These are phyloP conservation scores for Euclidia mi DNA, from an alignment of 2,888 invertebrate species.

Conservation along the genomic window DNA sequence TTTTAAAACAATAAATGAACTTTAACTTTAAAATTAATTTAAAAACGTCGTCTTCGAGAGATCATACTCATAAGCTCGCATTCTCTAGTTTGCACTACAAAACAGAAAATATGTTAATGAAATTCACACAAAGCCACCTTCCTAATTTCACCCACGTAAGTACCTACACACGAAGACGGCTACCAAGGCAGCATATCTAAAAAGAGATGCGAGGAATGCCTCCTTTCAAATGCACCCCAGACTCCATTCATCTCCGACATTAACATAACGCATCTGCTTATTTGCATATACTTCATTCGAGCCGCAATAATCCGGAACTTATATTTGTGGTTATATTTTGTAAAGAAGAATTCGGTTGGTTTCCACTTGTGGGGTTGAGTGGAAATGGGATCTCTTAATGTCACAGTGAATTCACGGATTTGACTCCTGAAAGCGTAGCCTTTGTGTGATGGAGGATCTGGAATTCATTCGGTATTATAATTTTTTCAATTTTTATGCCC, in stretches of 20 bases:
- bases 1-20: too few species aligned
- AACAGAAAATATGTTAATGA: background rate
- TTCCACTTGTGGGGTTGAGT: conserved; percentile 19
- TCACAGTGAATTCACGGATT: conserved; percentile 3
- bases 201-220: too few species aligned
- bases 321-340: conserved; percentile 51
- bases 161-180: background rate
- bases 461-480: too few species aligned
- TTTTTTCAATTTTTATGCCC: too few species aligned
- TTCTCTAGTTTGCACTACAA: too few species aligned
- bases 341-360: conserved; percentile 4
- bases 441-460: background rate
- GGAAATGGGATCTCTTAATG: conserved; percentile 10
- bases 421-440: background rate
- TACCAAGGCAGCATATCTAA: conserved; percentile 1
- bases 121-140: background rate
- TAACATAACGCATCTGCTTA: conserved; percentile 59
- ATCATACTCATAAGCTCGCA: too few species aligned
- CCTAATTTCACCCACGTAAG: background rate
- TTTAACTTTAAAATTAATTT: too few species aligned
- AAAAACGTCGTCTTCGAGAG: too few species aligned
- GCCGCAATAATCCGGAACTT: conserved; percentile 37
- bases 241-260: conserved; percentile 56
- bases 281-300: conserved; percentile 56
- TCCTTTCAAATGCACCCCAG: too few species aligned